Evolutionary conservation across 2,113 vertebrate species (phyloP), one percentile per base, ranked within the genome.

Genomic region (Thunnus maccoyii): DNA sequence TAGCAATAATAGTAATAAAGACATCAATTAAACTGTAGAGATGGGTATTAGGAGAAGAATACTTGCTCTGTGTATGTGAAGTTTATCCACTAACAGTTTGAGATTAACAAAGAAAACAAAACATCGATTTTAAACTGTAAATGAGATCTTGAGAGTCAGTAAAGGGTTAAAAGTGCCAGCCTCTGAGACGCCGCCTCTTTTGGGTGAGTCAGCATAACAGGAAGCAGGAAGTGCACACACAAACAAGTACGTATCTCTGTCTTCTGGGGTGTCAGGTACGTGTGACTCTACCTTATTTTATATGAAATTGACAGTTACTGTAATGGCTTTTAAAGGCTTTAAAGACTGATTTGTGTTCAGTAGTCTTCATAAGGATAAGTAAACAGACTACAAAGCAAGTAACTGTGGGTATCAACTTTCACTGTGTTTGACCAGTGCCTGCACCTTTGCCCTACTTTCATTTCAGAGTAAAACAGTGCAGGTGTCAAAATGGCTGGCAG

Each of bases 171-270:
- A 64, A 16, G 0, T n/a, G 5, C 3, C 48, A 32, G 48, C 7
- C 66, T 73, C 44, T 22, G 15, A 77, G 48, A 14, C 86, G 65
- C 89, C 91, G 0, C 91, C 92, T 50, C 82, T 73, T 76, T 51
- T 41, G 50, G 16, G 7, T 90, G 88, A 88, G 78, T 87, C 86
- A 78, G 5, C 75, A 76, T 3, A 85, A 83, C 86, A 88, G 72
- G 86, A 91, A 92, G 65, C 54, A 87, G 92, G 89, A 93, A 94
- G 86, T 69, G 65, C 8, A 66, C 32, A 0, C 18, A 13, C 27
- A 41, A 41, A 17, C 3, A 9, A 36, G 17, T 22, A 13, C 72
- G 58, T 3, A 62, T n/a, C 12, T 17, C 64, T 78, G 41, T 76
- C 44, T 68, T 63, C 22, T 51, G 2, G 36, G 46, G 2, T 69